Base-by-base conservation (phyloP, 2,113 vertebrate genomes). In the Zeus faber region DNA sequence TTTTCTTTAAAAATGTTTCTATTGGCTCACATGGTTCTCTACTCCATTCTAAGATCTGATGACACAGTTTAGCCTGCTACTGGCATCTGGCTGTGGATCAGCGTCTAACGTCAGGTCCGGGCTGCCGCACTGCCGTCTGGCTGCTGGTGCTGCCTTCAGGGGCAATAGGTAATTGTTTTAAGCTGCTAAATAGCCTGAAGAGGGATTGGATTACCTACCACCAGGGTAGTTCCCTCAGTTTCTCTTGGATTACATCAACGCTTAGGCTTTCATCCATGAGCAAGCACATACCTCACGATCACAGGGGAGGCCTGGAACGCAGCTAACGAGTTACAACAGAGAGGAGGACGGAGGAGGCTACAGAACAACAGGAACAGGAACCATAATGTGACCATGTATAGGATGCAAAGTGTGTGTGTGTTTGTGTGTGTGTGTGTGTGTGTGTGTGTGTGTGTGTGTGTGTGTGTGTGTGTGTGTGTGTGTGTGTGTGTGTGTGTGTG, bases 201-300 rank as follows among this genome's bases (percentile, higher is more conserved):
- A 72, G 63, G 65, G 65, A 81, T 86, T 58, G 65, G 78, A 88
- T 86, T 88, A 87, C 83, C 41, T 78, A 77, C 82, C 78, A 77
- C 77, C 62, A 40, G 66, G 54, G 80, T 58, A 62, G 74, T 60
- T 48, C 58, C 62, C 65, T 55, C 63, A 54, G 55, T 85, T 85
- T 83, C 58, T 39, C 73, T 39, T 1, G 65, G 16, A 81, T 89
- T 89, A 84, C 88, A 85, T 89, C 88, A 90, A 72, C 58, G 54
- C 60, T 70, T 65, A 66, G 69, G 71, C 58, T 64, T 71, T 72
- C 62, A 74, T 76, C 63, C 78, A 65, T 84, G 79, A 84, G 72
- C 77, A 76, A 80, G 83, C 76, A 73, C 79, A 85, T 85, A 83
- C 73, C 80, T 80, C 78, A 58, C 60, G 65, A 55, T 76, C 76